Evolutionary conservation across 2,797 vertebrate genomes (phyloP), one percentile per base, ranked within the genome.

Genomic region (Acanthiza pusilla): DNA sequence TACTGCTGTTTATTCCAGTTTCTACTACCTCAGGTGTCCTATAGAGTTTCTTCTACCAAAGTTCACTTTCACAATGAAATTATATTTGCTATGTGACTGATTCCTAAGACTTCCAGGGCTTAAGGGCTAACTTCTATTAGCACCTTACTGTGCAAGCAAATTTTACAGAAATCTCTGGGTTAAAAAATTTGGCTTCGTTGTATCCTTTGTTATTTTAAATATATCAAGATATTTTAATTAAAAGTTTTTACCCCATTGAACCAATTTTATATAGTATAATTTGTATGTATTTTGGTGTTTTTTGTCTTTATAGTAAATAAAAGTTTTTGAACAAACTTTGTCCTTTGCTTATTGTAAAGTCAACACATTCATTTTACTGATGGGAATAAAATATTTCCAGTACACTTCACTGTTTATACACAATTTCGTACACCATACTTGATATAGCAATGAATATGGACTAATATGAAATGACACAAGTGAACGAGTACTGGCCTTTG

Each of bases 1-100:
- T 98, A 98, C 98, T 98, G 98, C 98, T 98, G 98, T 98, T 98
- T 98, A 98, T 98, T 98, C 98, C 98, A 98, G 96, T 98, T 98
- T 99, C 98, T 98, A 98, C 98, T 99, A 99, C 98, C 98, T 99
- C 98, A 99, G 98, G 98, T 98, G 98, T 98, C 98, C 98, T 98
- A 98, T 98, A 99, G 98, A 98, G 98, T 98, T 98, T 98, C 98
- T 98, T 99, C 98, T 98, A 98, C 98, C 98, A 99, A 99, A 99
- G 98, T 98, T 99, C 98, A 98, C 98, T 98, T 98, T 98, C 98
- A 98, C 98, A 97, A 97, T 98, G 98, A 98, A 97, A 98, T 98
- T 98, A 97, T 98, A 98, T 98, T 98, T 98, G 97, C 98, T 98
- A 98, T 98, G 98, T 98, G 98, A 98, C 97, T 97, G 98, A 98